phyloP scores from a whole-genome alignment of 2,113 vertebrate genomes.

The Rhodinocichla rosea region DNA sequence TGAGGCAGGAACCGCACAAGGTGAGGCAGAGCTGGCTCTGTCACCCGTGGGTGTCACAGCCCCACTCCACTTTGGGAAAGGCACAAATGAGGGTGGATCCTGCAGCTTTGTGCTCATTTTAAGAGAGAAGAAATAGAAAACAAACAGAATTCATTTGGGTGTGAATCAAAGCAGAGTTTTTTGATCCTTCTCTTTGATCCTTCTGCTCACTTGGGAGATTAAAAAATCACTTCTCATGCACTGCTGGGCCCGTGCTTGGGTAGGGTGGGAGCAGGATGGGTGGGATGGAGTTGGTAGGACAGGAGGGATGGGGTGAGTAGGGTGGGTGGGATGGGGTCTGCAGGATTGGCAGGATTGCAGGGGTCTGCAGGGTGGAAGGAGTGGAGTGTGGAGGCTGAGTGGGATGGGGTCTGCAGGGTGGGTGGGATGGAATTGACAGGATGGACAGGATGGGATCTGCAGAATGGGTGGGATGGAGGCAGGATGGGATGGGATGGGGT shows the following conservation, averaged over 20 bases:
- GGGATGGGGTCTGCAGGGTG: too few species aligned
- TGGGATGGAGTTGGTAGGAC: not conserved
- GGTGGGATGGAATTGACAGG: too few species aligned
- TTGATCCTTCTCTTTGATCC: not conserved
- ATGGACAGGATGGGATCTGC: too few species aligned
- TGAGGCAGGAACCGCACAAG: not conserved
- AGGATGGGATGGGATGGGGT: too few species aligned
- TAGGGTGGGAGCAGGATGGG: not conserved
- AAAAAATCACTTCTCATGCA: not conserved
- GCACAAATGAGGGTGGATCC: not conserved
- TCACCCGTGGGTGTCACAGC: not conserved
- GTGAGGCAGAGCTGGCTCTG: not conserved
- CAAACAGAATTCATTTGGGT: rapidly evolving
- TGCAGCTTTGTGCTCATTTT: not conserved
- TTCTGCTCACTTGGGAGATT: not conserved
- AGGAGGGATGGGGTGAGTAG: not conserved
- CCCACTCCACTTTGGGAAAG: not conserved
- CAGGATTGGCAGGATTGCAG: too few species aligned
- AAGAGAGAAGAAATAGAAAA: not conserved
- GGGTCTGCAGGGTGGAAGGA: too few species aligned
- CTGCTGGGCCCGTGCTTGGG: not conserved
- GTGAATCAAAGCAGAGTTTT: not conserved
- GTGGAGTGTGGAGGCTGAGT: too few species aligned
- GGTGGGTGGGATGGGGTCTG: not conserved
- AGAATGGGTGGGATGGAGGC: too few species aligned